Base-by-base conservation (phyloP, 92 coral and sea anemone genomes). In the Epizoanthus fatuus region DNA sequence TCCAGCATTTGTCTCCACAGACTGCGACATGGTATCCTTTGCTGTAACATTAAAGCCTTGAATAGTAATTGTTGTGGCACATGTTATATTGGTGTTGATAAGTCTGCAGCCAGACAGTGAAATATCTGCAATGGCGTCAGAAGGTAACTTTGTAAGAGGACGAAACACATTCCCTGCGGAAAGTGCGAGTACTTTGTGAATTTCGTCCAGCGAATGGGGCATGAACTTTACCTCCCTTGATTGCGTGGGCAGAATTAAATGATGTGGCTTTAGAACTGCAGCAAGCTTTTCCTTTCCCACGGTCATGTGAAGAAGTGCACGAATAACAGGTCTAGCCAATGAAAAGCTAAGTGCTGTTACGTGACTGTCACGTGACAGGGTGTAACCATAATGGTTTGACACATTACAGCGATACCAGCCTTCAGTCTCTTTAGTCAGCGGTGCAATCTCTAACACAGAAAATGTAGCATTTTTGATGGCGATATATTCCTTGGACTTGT, bases 321-420 rank as follows among this genome's bases (percentile, higher is more conserved):
- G 66, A 15, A 91, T 79, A 5, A 76, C 76, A 2, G 98, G 95
- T 35, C 83, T 73, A 3, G 89, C 91, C 35, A 94, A 66, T 29
- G 80, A 71, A 64, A 90, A 89, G 5, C 72, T 75, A 52, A 94
- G 85, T 49, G 83, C 94, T 52, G 79, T 74, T 14, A 94, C 82
- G 57, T 62, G 89, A 69, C 86, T 86, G 57, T 60, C 47, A 13
- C 74, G 91, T 45, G 98, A 92, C 53, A 81, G 52, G 44, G 69
- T 86, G 82, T 67, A 83, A 56, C 91, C 98, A 65, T 89, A 94
- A 13, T 56, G 79, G 59, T 92, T 94, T 52, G 94, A 84, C 3
- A 89, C 89, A 62, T 89, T 85, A 29, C 98, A 92, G 55, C 77
- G 69, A 84, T 94, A 92, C 81, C 89, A 84, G 10, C 98, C 98